These are phyloP conservation scores for Halyomorpha halys DNA, from an alignment of 1,140 invertebrate species.

Conservation along the genomic window DNA sequence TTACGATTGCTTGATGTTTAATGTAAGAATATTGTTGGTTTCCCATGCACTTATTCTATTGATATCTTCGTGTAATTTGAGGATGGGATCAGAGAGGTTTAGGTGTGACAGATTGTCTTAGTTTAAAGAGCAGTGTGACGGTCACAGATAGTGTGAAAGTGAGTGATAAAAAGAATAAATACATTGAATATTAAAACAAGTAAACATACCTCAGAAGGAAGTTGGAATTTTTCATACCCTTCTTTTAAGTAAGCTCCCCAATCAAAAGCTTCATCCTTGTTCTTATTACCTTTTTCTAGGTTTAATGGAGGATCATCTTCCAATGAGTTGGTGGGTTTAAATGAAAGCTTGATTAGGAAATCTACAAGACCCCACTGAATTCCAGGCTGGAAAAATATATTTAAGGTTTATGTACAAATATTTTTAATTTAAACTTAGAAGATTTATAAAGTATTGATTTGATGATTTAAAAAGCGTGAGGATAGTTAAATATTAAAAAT, in stretches of 20 bases:
- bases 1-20: too few relatives aligned
- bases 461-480: neutral
- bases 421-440: neutral
- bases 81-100: too few relatives aligned
- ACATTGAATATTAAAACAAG: neutral
- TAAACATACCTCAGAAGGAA: conserved; percentile 3
- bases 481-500: too few relatives aligned
- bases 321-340: conserved; percentile 5
- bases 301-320: conserved; percentile 10
- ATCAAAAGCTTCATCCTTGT: conserved; percentile 1
- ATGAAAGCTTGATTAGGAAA: conserved; percentile 12
- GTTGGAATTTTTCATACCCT: conserved; percentile 5
- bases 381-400: neutral
- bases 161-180: too few relatives aligned
- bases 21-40: too few relatives aligned
- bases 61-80: too few relatives aligned
- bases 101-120: too few relatives aligned
- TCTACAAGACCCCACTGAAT: conserved; percentile 9
- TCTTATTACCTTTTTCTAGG: neutral
- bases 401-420: neutral
- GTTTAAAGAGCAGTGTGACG: too few relatives aligned
- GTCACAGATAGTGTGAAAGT: too few relatives aligned
- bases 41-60: too few relatives aligned
- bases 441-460: neutral
- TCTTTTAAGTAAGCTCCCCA: conserved; percentile 13